Evolutionary conservation across 1,140 invertebrate species (phyloP), one percentile per base, ranked within the genome.

Genomic region (Listronotus bonariensis): DNA sequence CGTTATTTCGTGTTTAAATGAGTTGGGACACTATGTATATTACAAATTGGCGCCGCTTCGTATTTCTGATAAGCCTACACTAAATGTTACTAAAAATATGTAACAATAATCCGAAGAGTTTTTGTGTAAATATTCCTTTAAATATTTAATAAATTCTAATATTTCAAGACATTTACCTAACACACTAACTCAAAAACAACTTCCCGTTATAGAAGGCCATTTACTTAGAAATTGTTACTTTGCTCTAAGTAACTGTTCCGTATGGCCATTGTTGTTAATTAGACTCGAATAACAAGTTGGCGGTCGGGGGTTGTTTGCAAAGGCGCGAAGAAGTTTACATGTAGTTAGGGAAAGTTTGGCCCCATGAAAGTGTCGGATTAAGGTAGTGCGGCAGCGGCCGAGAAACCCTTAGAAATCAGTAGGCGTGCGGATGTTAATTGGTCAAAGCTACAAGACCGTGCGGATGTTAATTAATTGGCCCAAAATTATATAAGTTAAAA

Each of bases 261-360:
- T 58, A 40, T 51, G 48, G 48, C 46, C 36, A 46, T 61, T 61
- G 38, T 45, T 61, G 49, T 52, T 52, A 61, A 61, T 61, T 61
- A 61, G 58, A 46, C 18, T 61, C 48, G 34, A 53, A 61, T 61
- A 42, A 53, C 58, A 53, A 36, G 58, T 53, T 18, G n/a, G 34
- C 48, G 58, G 46, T 53, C 31, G 12, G 48, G 48, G 36, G 46
- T 52, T 61, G 48, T 61, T 61, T 52, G 48, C 58, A 42, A 61
- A 61, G 58, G 43, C 43, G 48, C 40, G 48, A 61, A 61, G 43
- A 61, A 61, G 46, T 61, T 61, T 61, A 43, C 58, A 52, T 52
- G 46, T 61, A 61, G 58, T 61, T 61, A 40, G 26, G 48, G 43
- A 61, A 61, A 45, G 49, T 61, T 61, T 41, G 11, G 32, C 36